Conservation (phyloP, 1,140 invertebrate species). For the Rhagoletis pomonella region DNA sequence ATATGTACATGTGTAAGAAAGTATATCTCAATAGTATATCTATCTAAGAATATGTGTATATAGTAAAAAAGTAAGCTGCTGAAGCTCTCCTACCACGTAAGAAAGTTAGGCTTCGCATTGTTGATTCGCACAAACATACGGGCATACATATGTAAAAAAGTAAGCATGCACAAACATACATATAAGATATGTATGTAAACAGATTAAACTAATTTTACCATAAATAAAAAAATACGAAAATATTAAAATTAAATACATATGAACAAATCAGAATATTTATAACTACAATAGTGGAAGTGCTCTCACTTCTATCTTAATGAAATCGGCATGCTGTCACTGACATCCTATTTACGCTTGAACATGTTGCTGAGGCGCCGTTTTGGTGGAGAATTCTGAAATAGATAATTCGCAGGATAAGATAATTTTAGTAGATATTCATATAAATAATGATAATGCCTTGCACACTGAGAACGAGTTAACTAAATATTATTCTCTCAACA, state of each 20-base stretch:
- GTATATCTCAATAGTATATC: too few species aligned
- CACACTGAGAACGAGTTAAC: too few species aligned
- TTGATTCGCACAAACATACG: background rate
- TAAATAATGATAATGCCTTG: too few species aligned
- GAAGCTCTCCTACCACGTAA: too few species aligned
- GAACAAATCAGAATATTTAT: background rate
- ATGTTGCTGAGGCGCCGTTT: slow-evolving; percentile 71
- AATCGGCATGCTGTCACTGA: too few species aligned
- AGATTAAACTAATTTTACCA: too few species aligned
- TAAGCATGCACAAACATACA: background rate
- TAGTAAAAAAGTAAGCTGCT: too few species aligned
- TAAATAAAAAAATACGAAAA: too few species aligned
- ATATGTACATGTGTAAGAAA: too few species aligned
- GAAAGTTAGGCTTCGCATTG: background rate
- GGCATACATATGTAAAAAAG: background rate
- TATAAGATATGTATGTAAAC: too few species aligned
- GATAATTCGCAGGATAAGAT: slow-evolving; percentile 31
- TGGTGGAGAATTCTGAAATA: slow-evolving; percentile 70
- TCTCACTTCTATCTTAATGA: background rate
- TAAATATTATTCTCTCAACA: too few species aligned
- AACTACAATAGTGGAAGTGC: background rate
- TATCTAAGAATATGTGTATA: too few species aligned
- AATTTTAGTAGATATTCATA: background rate
- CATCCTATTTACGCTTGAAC: slow-evolving; percentile 66
- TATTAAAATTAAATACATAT: background rate